A percentile compares a stretch with the other conserved stretches of the same genome.
These are phyloP conservation scores for Fulica atra DNA, from an alignment of 2,113 vertebrate genomes.

Conservation along the genomic window DNA sequence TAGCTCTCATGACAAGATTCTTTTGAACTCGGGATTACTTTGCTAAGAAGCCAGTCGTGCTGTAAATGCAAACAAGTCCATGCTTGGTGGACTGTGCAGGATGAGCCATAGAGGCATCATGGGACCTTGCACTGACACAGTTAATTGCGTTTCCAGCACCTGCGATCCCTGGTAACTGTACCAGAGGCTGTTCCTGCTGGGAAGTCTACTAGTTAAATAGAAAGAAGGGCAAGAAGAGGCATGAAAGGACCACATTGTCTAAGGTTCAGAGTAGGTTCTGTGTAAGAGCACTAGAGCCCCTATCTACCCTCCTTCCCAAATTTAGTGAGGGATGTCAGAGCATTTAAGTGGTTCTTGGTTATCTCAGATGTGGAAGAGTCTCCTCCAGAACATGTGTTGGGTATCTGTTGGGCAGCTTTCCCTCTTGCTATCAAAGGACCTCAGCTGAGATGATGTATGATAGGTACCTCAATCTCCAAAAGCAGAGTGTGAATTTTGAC, in stretches of 20 bases:
- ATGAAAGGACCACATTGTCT: neutral
- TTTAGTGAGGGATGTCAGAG: neutral
- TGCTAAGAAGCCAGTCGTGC: neutral
- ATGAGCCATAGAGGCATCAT: rapidly evolving
- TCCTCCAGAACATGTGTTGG: neutral
- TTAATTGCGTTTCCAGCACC: neutral
- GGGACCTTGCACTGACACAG: neutral
- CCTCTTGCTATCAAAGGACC: neutral
- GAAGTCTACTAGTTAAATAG: neutral
- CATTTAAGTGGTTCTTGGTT: neutral
- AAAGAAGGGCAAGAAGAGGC: neutral
- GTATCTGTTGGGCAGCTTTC: neutral
- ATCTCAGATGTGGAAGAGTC: neutral
- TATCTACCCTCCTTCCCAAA: neutral
- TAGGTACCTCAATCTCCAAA: neutral
- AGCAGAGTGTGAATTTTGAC: neutral
- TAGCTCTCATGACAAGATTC: neutral
- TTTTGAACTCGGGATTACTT: neutral
- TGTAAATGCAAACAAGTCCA: neutral
- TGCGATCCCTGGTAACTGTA: too few relatives aligned
- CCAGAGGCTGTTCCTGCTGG: neutral
- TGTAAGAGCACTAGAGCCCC: neutral
- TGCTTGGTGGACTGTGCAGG: neutral
- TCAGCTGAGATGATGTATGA: neutral
- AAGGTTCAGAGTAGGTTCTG: neutral